Percentiles rank a stretch among this genome's conserved stretches.
phyloP scores from a whole-genome alignment of 2,113 vertebrate genomes.

The Bubo blakistoni region DNA sequence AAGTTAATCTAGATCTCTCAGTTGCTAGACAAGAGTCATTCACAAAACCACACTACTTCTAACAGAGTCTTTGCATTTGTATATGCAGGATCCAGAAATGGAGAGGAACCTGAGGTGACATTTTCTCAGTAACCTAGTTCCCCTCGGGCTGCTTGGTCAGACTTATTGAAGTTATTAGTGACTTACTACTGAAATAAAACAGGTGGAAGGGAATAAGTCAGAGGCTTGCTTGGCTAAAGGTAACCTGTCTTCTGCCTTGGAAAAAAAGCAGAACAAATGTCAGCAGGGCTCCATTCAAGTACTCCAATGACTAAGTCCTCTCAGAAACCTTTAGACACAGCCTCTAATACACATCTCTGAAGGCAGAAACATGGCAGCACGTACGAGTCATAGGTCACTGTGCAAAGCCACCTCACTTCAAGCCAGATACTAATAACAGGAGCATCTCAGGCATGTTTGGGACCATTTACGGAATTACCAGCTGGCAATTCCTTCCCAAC shows the following conservation, averaged over 20 bases:
- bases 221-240: not conserved
- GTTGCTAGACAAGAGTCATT: not conserved
- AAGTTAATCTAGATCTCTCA: not conserved
- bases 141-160: not conserved
- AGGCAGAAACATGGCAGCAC: not conserved
- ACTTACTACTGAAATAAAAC: not conserved
- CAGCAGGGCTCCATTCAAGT: not conserved
- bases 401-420: not conserved
- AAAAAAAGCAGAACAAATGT: not conserved
- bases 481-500: not conserved
- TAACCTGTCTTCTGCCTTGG: not conserved
- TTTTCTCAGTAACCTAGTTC: not conserved
- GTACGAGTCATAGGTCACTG: not conserved
- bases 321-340: not conserved
- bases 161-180: not conserved
- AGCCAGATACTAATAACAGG: not conserved
- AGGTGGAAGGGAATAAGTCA: not conserved
- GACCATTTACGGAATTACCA: not conserved
- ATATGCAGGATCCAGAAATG: not conserved
- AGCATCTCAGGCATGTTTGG: not conserved
- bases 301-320: not conserved
- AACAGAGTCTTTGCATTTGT: not conserved
- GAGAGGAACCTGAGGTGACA: not conserved
- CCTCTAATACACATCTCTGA: not conserved
- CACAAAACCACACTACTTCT: not conserved